A percentile compares a stretch with the other conserved stretches of the same genome.
Conservation (phyloP, 2,797 vertebrate genomes). For the Propithecus perrieri region DNA sequence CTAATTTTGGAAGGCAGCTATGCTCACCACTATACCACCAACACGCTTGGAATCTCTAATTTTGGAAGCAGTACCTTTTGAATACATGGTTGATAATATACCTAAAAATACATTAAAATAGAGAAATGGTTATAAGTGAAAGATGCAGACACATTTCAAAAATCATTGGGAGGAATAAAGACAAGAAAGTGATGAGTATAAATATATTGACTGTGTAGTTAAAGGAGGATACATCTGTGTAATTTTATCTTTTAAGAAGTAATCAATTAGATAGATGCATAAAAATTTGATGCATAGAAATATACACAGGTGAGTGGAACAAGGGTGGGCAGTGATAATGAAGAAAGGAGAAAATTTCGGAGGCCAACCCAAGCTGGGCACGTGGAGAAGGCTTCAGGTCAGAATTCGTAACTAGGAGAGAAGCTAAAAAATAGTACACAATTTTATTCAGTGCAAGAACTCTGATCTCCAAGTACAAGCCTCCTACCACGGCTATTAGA, state of each 20-base stretch:
- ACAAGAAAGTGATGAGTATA: background rate
- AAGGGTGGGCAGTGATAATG: background rate
- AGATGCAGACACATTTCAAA: background rate
- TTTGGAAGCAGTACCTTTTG: background rate
- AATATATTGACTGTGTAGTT: background rate
- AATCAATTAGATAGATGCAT: background rate
- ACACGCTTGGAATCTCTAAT: constrained; percentile 29
- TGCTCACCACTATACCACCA: constrained; percentile 89
- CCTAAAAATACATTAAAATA: background rate
- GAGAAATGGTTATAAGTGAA: background rate
- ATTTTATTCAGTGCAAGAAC: background rate
- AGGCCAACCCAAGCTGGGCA: background rate
- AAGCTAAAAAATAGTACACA: background rate
- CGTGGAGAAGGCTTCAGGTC: background rate
- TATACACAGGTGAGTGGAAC: background rate
- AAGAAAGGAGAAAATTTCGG: background rate
- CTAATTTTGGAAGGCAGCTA: constrained; percentile 86
- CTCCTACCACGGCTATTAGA: background rate
- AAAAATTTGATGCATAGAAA: background rate
- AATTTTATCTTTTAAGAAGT: constrained; percentile 15
- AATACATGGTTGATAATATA: background rate
- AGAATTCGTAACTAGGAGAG: background rate
- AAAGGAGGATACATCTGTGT: background rate
- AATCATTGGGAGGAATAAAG: background rate
- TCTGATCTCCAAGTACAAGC: constrained; percentile 35